Evolutionary conservation across 1,140 invertebrate species (phyloP).

Genomic region (Aphaenogaster ashmeadi): DNA sequence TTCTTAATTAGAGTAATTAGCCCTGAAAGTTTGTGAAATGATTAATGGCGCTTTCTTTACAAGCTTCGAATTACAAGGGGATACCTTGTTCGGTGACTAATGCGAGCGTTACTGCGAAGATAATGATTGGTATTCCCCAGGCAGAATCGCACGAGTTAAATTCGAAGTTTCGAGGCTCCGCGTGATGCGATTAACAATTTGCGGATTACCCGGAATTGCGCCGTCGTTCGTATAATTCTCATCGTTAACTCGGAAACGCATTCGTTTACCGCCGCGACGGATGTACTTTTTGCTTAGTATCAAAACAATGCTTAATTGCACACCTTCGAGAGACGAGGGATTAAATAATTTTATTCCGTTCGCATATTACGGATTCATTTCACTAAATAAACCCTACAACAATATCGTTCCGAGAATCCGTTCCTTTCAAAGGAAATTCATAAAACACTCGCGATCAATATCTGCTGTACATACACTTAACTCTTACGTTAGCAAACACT

Average conservation of each 20-base stretch:
- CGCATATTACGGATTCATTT: not conserved
- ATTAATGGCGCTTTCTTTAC: conserved; percentile 61
- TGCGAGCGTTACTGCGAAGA: conserved; percentile 13
- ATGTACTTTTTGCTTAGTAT: conserved; percentile 4
- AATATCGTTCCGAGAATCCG: not conserved
- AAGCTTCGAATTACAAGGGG: conserved; percentile 5
- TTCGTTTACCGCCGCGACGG: not conserved
- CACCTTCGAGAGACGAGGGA: not conserved
- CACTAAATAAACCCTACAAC: not conserved
- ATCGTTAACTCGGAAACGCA: not conserved
- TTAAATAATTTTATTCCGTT: conserved; percentile 11
- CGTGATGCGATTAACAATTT: conserved; percentile 45
- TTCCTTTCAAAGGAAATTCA: conserved; percentile 14
- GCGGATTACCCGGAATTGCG: conserved; percentile 10
- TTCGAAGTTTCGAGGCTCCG: conserved; percentile 30
- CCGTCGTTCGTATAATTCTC: conserved; percentile 16
- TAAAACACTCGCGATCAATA: conserved; percentile 9
- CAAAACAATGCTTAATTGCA: conserved; percentile 20
- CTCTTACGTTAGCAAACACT: not conserved
- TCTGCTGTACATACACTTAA: not conserved
- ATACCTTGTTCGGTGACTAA: not conserved
- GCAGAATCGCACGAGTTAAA: conserved; percentile 29
- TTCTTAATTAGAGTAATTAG: conserved; percentile 68
- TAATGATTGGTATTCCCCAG: not conserved
- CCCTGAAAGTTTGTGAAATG: conserved; percentile 21